Percentiles rank a stretch among this genome's conserved stretches.
Evolutionary conservation across 2,888 invertebrate genomes (phyloP).

Genomic region (Clitarchus hookeri): DNA sequence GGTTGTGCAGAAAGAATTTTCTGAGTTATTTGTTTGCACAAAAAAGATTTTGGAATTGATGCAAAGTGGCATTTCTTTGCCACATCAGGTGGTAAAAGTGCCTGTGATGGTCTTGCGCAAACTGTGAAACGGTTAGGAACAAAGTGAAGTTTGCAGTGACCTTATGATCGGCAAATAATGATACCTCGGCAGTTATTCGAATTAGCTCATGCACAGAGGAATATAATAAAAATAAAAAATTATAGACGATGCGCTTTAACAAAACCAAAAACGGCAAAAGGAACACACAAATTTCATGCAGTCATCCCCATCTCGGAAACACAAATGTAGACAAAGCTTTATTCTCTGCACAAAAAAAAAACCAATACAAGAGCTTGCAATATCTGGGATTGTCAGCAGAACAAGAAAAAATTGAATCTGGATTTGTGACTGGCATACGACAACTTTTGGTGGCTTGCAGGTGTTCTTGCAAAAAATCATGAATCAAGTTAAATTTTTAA

Average conservation of each 20-base stretch:
- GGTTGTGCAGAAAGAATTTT: no score
- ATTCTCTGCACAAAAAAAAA: not conserved
- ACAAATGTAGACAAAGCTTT: not conserved
- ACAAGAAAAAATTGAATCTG: not conserved
- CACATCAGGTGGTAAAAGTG: no score
- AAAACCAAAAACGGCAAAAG: constrained; percentile 15
- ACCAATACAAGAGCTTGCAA: not conserved
- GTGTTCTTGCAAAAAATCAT: constrained; percentile 2
- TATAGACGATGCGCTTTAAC: not conserved
- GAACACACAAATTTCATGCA: constrained; percentile 4
- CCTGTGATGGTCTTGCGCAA: not conserved
- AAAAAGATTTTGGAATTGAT: no score
- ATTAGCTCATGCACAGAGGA: constrained; percentile 2
- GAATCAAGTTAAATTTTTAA: not conserved
- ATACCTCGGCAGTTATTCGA: not conserved
- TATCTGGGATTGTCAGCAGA: not conserved
- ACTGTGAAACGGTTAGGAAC: not conserved
- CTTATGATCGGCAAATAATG: not conserved
- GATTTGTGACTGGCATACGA: not conserved
- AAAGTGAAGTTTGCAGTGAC: not conserved
- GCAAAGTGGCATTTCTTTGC: no score
- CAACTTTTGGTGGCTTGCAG: constrained; percentile 6
- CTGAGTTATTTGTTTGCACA: no score
- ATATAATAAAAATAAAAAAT: constrained; percentile 18
- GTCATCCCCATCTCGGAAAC: constrained; percentile 5